Base-by-base conservation (phyloP, 2,888 invertebrate genomes). In the Rambutsinella grinnellia region DNA sequence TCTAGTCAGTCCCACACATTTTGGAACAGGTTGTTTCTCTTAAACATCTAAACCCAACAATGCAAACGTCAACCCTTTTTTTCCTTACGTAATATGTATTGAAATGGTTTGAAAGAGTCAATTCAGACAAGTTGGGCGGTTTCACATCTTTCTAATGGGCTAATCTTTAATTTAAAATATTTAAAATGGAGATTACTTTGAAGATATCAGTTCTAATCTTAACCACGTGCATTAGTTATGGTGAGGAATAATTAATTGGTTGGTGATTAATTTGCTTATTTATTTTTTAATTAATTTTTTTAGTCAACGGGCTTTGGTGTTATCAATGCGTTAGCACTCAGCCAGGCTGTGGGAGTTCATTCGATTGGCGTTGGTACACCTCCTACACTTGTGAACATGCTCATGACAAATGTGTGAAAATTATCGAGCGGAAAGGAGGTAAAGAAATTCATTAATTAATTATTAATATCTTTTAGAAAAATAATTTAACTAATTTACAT, bases 281-380 rank as follows among this genome's bases (percentile, higher is more conserved):
- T 15, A 24, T 28, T 36, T 58, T 58, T 28, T 15, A 36, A 21
- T 3, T n/a, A n/a, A n/a, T n/a, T n/a, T 17, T 28, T 46, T 26
- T n/a, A 51, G 60, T 19, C 8, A 27, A 69, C 23, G 60, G 74
- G 13, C 57, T 81, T 24, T 94, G 94, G 91, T 96, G 96, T 86
- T 96, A 96, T 85, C 92, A 93, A 85, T 96, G 96, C 86, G 94
- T 93, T 19, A 92, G 94, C 6, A 94, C 94, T 6, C 93, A 93
- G 62, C 96, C 96, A 21, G 96, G 96, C 1, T 96, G 96, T 87
- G 92, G 91, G 19, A 91, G 91, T 47, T 91, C 92, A 0, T 93
- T 96, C 82, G 94, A 95, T 85, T 96, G 95, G 95, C 85, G 89
- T 10, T 91, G 90, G 89, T 80, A 82, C 91, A 92, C 84, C 90